phyloP scores from a whole-genome alignment of 1,140 invertebrate genomes.

The Antheraea pernyi region DNA sequence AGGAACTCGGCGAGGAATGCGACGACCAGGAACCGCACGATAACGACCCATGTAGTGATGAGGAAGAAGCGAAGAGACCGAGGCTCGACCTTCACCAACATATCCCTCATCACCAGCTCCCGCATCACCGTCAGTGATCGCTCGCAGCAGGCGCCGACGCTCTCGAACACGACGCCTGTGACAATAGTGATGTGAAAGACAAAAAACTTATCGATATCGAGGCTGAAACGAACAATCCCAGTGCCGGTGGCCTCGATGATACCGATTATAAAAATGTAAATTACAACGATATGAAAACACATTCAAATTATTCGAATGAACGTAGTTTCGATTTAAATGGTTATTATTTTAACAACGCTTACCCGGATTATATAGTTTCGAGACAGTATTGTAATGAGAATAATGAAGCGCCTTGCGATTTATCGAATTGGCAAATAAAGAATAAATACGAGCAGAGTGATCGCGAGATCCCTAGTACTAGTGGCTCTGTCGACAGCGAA shows the following conservation, averaged over 20 bases:
- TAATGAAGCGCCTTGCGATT: constrained; percentile 53
- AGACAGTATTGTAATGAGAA: constrained; percentile 27
- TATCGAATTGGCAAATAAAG: constrained; percentile 56
- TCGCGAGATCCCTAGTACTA: not conserved
- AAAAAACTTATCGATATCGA: constrained; percentile 7
- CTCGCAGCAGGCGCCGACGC: constrained; percentile 23
- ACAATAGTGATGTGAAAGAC: constrained; percentile 26
- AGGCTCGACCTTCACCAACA: constrained; percentile 65
- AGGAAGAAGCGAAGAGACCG: constrained; percentile 74
- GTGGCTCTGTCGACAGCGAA: constrained; percentile 47
- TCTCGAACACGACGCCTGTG: constrained; percentile 18
- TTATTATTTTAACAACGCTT: constrained; percentile 25
- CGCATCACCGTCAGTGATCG: constrained; percentile 70
- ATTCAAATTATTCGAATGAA: constrained; percentile 14
- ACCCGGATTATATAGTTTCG: constrained; percentile 25
- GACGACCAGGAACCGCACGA: constrained; percentile 71
- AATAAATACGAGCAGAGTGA: constrained; percentile 23
- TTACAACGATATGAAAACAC: constrained; percentile 1
- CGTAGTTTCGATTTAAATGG: constrained; percentile 11
- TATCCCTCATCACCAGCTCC: constrained; percentile 50
- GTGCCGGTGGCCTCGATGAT: not conserved
- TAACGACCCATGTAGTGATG: constrained; percentile 70
- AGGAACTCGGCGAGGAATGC: constrained; percentile 90
- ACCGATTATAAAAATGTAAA: constrained; percentile 6
- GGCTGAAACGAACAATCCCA: not conserved